These are phyloP conservation scores for Trichonephila inaurata DNA, from an alignment of 1,140 invertebrate species.

Conservation along the genomic window DNA sequence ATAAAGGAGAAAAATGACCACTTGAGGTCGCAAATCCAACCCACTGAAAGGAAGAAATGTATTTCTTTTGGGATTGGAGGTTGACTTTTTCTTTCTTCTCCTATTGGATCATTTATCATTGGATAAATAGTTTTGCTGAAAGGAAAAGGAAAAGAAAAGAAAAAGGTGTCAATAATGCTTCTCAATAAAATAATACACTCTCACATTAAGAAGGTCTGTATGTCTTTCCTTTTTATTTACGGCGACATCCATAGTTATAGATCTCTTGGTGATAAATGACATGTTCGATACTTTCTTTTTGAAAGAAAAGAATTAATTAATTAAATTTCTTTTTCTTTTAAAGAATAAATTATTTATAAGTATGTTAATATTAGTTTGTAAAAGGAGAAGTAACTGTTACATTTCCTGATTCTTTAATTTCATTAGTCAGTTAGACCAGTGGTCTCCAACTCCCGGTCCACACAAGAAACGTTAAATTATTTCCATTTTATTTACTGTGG, in stretches of 20 bases:
- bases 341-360: too few relatives aligned
- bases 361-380: too few relatives aligned
- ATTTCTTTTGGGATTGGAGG: constrained; percentile 29
- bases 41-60: constrained; percentile 36
- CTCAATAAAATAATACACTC: constrained; percentile 13
- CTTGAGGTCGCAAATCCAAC: neutral
- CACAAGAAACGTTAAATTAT: too few relatives aligned
- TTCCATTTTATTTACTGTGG: too few relatives aligned
- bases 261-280: neutral
- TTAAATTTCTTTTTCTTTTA: too few relatives aligned
- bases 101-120: constrained; percentile 13
- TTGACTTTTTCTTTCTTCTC: neutral
- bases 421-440: too few relatives aligned
- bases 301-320: too few relatives aligned
- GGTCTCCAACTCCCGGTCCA: too few relatives aligned
- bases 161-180: constrained; percentile 15
- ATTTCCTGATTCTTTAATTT: too few relatives aligned
- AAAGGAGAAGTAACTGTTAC: too few relatives aligned
- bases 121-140: constrained; percentile 26
- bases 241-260: neutral
- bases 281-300: neutral
- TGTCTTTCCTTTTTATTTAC: neutral
- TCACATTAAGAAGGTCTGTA: neutral
- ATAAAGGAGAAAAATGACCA: constrained; percentile 42
- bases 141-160: neutral